These are phyloP conservation scores for Malurus cyaneus DNA, from an alignment of 2,113 vertebrate genomes.

Conservation along the genomic window DNA sequence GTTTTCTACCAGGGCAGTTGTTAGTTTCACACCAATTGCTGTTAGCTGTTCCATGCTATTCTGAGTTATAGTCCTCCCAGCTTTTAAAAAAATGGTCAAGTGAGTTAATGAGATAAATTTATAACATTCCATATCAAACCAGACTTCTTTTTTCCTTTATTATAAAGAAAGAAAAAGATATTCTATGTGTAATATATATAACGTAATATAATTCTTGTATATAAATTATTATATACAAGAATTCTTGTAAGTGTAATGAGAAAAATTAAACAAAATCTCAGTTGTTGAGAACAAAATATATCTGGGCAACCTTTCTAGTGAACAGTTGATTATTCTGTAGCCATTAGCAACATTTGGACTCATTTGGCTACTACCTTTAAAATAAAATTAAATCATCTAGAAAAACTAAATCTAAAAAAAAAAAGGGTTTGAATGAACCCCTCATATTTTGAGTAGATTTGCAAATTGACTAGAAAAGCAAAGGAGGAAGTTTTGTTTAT, in stretches of 20 bases:
- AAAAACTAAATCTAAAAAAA: neutral
- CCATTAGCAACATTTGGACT: neutral
- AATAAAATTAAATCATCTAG: neutral
- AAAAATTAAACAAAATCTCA: neutral
- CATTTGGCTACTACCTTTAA: neutral
- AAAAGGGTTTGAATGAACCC: neutral
- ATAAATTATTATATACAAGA: neutral
- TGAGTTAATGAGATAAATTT: neutral
- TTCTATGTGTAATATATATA: too few species aligned
- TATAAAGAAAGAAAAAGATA: neutral
- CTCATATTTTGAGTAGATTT: neutral
- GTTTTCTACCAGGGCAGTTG: neutral
- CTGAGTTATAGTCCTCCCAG: neutral
- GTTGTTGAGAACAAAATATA: neutral
- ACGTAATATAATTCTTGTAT: too few species aligned
- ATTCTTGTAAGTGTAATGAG: neutral
- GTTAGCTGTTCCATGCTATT: neutral
- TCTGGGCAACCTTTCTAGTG: neutral
- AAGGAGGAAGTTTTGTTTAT: neutral
- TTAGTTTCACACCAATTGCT: neutral
- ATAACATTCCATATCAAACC: neutral
- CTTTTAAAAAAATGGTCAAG: neutral
- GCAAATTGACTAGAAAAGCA: neutral
- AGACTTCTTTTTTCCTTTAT: neutral
- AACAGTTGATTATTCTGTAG: neutral